Evolutionary conservation across 2,797 vertebrate species (phyloP).

Genomic region (Halcyon badia): DNA sequence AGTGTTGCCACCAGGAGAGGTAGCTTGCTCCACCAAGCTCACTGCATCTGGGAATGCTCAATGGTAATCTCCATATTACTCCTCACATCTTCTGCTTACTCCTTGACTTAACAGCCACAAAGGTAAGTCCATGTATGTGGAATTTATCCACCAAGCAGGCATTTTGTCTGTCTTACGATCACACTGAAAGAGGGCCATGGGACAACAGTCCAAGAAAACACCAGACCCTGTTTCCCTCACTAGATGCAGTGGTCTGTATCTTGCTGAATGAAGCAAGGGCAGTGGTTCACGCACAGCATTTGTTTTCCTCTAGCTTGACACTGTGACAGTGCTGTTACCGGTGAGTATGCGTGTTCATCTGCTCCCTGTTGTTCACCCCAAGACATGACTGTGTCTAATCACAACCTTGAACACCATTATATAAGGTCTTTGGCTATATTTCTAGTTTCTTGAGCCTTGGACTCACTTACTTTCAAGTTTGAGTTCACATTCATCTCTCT

Average conservation of each 20-base stretch:
- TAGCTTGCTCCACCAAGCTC: not conserved
- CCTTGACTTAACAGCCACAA: not conserved
- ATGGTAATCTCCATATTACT: not conserved
- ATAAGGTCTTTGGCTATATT: not conserved
- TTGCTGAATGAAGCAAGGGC: not conserved
- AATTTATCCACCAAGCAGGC: not conserved
- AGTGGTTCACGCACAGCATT: not conserved
- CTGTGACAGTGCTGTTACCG: fast-evolving
- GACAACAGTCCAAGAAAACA: not conserved
- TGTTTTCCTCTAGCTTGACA: not conserved
- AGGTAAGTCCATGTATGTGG: fast-evolving
- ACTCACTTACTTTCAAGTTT: not conserved
- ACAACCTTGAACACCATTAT: not conserved
- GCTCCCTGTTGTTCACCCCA: not conserved
- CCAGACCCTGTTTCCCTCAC: not conserved
- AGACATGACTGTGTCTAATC: not conserved
- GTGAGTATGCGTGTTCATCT: not conserved
- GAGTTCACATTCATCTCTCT: not conserved
- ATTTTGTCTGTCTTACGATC: not conserved
- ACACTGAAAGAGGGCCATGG: not conserved
- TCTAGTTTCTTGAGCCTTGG: not conserved
- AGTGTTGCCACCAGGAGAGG: not conserved
- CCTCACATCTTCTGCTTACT: not conserved
- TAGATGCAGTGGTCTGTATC: not conserved
- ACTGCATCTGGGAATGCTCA: not conserved